Evolutionary conservation across 2,888 invertebrate species (phyloP).

Genomic region (Cyclophora albipunctata): DNA sequence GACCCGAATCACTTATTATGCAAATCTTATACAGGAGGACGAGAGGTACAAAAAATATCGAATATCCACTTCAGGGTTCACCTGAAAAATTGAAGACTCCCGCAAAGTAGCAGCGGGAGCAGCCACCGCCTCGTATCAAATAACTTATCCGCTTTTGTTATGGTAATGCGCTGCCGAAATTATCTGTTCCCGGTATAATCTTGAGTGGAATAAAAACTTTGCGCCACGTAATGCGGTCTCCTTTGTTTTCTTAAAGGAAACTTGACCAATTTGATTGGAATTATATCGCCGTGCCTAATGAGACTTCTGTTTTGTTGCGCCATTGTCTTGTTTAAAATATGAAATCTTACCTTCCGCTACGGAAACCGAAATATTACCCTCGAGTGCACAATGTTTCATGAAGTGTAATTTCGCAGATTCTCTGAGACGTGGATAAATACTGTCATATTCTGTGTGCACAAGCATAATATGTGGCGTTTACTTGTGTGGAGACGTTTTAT

Average conservation of each 20-base stretch:
- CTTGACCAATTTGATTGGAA: conserved; percentile 17
- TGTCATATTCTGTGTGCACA: conserved; percentile 13
- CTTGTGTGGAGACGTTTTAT: conserved; percentile 18
- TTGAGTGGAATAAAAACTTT: conserved; percentile 43
- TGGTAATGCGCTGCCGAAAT: conserved; percentile 60
- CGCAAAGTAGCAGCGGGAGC: conserved; percentile 29
- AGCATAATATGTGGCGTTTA: conserved; percentile 19
- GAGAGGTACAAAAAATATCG: conserved; percentile 34
- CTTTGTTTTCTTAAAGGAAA: conserved; percentile 15
- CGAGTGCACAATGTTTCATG: conserved; percentile 16
- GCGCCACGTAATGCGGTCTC: conserved; percentile 18
- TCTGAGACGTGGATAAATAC: conserved; percentile 17
- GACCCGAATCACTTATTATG: conserved; percentile 44
- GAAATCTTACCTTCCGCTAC: conserved; percentile 11
- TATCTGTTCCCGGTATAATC: conserved; percentile 53
- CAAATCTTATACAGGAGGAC: conserved; percentile 25
- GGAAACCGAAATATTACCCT: conserved; percentile 8
- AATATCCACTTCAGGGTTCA: conserved; percentile 37
- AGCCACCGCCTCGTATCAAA: conserved; percentile 46
- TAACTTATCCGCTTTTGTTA: conserved; percentile 67
- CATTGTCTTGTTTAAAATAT: conserved; percentile 7
- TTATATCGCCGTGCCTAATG: conserved; percentile 10
- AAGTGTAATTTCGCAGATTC: conserved; percentile 19
- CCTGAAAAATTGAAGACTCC: conserved; percentile 51
- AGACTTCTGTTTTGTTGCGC: conserved; percentile 9